Base-by-base conservation (phyloP, 2,113 vertebrate genomes). In the Terrapene triunguis region DNA sequence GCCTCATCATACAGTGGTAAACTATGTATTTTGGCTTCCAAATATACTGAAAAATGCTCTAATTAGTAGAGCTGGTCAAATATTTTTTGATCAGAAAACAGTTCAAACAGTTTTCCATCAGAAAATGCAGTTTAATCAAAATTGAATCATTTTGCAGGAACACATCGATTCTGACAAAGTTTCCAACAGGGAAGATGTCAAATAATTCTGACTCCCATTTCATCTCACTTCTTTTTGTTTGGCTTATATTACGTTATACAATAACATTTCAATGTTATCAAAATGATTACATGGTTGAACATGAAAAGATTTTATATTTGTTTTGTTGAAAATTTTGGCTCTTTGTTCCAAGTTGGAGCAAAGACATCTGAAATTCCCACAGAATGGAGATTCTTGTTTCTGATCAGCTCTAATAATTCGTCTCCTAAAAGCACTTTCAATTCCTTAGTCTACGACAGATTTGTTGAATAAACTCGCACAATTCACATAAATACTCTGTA, bases 401-500 rank as follows among this genome's bases (percentile, higher is more conserved):
- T 74, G 59, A 83, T 25, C 21, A 76, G 22, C 10, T 76, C 53
- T 88, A 54, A 87, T 74, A 87, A 95, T 95, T 92, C 89, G 51
- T 82, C 95, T 92, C 89, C 88, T 22, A 24, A 96, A 89, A 76
- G 87, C 65, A 32, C 82, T 76, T 82, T 80, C 8, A 1, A 72
- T 92, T 94, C 94, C 91, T 27, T 91, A n/a, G 80, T 91, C 90
- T 47, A 74, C 54, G 74, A 96, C 69, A 76, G 90, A 93, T 95
- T 83, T 96, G 65, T 85, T 81, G 95, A 92, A 91, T 48, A 88
- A 96, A 90, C 92, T 96, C 96, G 89, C 87, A 93, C 65, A 57
- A 95, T 89, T 91, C 93, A 96, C 87, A 95, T 95, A 95, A 50
- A 85, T 82, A 89, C 84, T 94, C 93, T 90, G 84, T 94, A 95